Evolutionary conservation across 2,113 vertebrate species (phyloP), one percentile per base, ranked within the genome.

Genomic region (Sphyrna mokarran): DNA sequence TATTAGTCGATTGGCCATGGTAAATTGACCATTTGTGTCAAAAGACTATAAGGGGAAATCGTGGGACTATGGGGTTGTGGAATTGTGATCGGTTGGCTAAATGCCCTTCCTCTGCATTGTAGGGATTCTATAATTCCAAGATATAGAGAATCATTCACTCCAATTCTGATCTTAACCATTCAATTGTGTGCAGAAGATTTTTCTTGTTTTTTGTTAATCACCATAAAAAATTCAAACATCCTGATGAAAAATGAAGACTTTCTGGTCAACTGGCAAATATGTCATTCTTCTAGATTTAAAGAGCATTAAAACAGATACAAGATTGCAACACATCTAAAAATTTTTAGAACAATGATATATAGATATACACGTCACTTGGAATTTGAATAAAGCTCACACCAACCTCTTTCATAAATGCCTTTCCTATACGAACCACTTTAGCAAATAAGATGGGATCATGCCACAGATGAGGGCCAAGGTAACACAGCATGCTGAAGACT

Each of bases 331-430:
- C 3, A 3, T 26, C n/a, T n/a, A 91, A 61, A 33, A 48, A 4
- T 6, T 63, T 63, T 68, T 93, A 22, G 63, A 93, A 63, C 3
- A 33, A 68, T 63, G 54, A 93, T 18, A 68, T 43, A 61, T 2
- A 48, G 40, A 40, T 29, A 76, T 54, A 37, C 29, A 40, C 9
- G 37, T 20, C 94, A 29, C 37, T 2, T 3, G 80, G 13, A 83
- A 61, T 14, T 37, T 85, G n/a, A 18, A 63, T 48, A 11, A 18
- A 95, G 95, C 20, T 66, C 29, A 58, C 54, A 95, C 93, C 54
- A 96, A 99, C 99, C 99, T 99, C 99, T 96, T 99, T 99, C 99
- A 99, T 99, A 97, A 99, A 99, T 18, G 97, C 98, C 97, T 99
- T 99, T 96, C 99, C 99, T 96, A 99, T 97, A 22, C 99, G 98